Evolutionary conservation across 2,113 vertebrate genomes (phyloP).

Genomic region (Pachycephala philippinensis): DNA sequence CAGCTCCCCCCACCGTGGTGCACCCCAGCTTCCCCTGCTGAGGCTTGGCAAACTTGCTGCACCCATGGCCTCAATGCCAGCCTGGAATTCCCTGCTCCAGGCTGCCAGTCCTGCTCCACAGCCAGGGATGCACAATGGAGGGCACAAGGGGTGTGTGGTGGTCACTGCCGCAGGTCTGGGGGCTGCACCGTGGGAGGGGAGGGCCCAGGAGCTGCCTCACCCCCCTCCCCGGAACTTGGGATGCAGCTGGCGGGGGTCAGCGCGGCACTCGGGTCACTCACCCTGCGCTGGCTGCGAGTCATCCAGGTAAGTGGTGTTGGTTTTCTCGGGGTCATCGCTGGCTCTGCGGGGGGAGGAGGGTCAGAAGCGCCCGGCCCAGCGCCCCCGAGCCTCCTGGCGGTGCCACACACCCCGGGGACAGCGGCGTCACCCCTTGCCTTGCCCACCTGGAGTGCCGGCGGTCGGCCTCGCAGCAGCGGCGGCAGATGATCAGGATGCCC

Average conservation of each 20-base stretch:
- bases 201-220: neutral
- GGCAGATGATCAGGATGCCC: constrained; percentile 84
- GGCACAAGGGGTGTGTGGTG: accelerated
- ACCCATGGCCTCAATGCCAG: neutral
- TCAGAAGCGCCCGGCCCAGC: neutral
- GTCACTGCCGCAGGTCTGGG: accelerated
- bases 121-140: neutral
- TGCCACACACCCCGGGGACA: neutral
- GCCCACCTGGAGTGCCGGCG: constrained; percentile 81
- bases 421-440: accelerated
- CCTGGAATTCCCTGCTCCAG: accelerated
- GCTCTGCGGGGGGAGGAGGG: constrained; percentile 62
- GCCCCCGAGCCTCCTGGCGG: accelerated
- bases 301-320: constrained; percentile 86
- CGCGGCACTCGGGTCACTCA: constrained; percentile 52
- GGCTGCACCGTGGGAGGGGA: neutral
- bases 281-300: constrained; percentile 87
- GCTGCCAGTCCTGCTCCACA: neutral
- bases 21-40: neutral
- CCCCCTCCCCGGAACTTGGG: neutral
- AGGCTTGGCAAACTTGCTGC: neutral
- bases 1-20: accelerated
- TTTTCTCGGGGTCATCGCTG: constrained; percentile 91
- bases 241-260: neutral
- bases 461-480: constrained; percentile 80